Conservation (phyloP, 2,797 vertebrate genomes). For the Cryptoblepharus egeriae region DNA sequence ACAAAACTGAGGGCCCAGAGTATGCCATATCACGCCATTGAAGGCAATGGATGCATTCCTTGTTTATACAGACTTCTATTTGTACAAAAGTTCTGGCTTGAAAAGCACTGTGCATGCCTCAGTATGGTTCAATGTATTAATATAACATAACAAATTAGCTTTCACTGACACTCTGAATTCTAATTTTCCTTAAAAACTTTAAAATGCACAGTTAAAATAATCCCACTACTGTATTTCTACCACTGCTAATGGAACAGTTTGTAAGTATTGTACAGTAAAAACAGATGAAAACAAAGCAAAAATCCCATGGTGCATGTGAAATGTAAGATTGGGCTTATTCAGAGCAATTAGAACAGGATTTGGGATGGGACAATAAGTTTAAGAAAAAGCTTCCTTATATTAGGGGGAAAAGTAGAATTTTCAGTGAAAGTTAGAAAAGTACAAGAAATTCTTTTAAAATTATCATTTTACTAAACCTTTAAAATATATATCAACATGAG, state of each 20-base stretch:
- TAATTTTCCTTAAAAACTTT: not conserved
- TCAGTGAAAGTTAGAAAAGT: not conserved
- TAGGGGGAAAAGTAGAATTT: not conserved
- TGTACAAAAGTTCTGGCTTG: too few species aligned
- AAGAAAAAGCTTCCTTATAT: not conserved
- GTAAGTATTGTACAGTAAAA: not conserved
- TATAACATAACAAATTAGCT: not conserved
- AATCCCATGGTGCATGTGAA: not conserved
- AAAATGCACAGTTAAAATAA: not conserved
- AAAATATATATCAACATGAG: slow-evolving; percentile 31
- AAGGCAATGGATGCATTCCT: not conserved
- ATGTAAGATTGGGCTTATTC: not conserved
- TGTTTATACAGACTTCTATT: not conserved
- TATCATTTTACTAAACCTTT: slow-evolving; percentile 26
- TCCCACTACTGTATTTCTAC: too few species aligned
- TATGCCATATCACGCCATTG: not conserved
- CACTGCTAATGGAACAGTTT: not conserved
- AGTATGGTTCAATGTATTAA: not conserved
- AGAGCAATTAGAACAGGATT: not conserved
- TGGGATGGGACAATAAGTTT: not conserved
- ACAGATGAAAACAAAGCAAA: not conserved
- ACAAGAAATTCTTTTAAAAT: slow-evolving; percentile 16
- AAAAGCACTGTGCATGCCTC: not conserved
- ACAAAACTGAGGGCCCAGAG: not conserved
- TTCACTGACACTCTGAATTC: not conserved